Conservation (phyloP, 2,113 vertebrate species). For the Labrus mixtus region DNA sequence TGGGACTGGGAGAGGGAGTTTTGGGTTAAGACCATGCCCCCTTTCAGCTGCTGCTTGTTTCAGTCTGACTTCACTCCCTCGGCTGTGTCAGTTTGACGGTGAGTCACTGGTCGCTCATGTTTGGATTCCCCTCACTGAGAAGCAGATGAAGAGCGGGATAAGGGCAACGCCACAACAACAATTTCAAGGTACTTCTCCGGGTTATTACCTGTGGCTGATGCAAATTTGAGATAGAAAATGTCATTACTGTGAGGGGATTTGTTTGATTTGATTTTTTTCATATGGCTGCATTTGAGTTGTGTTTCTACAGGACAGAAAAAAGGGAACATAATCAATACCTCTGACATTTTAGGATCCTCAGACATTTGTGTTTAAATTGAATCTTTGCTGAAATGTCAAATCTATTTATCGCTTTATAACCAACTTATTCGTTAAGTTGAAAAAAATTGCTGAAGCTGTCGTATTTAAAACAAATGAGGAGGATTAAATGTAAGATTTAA, state of each 20-base stretch:
- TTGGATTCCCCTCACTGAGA: slow-evolving; percentile 64
- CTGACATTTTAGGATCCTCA: not conserved
- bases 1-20: slow-evolving; percentile 9
- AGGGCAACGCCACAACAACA: not conserved
- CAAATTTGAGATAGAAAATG: not conserved
- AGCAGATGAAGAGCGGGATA: slow-evolving; percentile 43
- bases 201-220: not conserved
- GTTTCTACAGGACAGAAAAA: not conserved
- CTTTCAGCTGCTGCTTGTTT: slow-evolving; percentile 65
- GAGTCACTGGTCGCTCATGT: slow-evolving; percentile 33
- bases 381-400: not conserved
- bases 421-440: not conserved
- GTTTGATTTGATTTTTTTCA: too few species aligned
- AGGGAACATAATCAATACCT: not conserved
- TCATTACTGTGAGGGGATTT: not conserved
- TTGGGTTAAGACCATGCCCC: slow-evolving; percentile 58
- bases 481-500: too few species aligned
- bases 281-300: not conserved
- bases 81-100: slow-evolving; percentile 59
- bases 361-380: not conserved
- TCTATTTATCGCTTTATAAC: not conserved
- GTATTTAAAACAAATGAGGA: not conserved
- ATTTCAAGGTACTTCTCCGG: slow-evolving; percentile 56
- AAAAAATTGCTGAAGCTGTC: not conserved
- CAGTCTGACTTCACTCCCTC: slow-evolving; percentile 49